Base-by-base conservation (phyloP, 2,888 invertebrate species). In the Chrysina gloriosa region DNA sequence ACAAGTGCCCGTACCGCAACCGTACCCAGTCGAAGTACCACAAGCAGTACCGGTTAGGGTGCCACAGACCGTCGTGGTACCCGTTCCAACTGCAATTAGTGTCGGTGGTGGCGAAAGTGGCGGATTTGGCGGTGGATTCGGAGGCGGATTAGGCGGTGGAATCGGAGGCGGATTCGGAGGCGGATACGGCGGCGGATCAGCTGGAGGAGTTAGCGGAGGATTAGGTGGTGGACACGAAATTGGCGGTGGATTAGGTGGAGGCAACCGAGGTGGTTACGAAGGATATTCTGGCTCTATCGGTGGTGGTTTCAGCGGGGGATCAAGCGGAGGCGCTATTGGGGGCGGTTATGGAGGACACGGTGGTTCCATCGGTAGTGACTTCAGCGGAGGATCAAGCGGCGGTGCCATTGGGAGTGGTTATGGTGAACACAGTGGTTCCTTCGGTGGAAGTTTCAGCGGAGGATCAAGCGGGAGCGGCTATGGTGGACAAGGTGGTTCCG, bases 11-110 rank as follows among this genome's bases (percentile, higher is more conserved):
- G 79, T 87, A 0, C 83, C 87, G 7, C 86, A 87, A 63, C 85
- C 34, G 19, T 58, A 52, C 45, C 65, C 71, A 64, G 65, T 73
- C 45, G 70, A 67, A 1, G 67, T 73, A 50, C 75, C 75, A 2
- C 58, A 69, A n/a, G 61, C 73, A 63, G 77, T 86, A 3, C 82
- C 82, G 1, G 82, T 88, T 0, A 85, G 78, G 70, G 77, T 81
- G 54, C 86, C 85, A 0, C 86, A 87, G 74, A 84, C 84, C 0
- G 84, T 87, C 0, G 84, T 84, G 0, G 84, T 87, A 39, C 86
- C 86, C 0, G 85, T 88, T 54, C 85, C 86, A 0, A 84, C 87
- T 0, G 83, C 84, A 0, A 85, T 87, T 61, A 77, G 77, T 67
- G 77, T 76, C 27, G 75, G 75, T n/a, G n/a, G n/a, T 34, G 70